A percentile compares a stretch with the other conserved stretches of the same genome.
Conservation (phyloP, 1,140 invertebrate genomes). For the Polypedilum vanderplanki region DNA sequence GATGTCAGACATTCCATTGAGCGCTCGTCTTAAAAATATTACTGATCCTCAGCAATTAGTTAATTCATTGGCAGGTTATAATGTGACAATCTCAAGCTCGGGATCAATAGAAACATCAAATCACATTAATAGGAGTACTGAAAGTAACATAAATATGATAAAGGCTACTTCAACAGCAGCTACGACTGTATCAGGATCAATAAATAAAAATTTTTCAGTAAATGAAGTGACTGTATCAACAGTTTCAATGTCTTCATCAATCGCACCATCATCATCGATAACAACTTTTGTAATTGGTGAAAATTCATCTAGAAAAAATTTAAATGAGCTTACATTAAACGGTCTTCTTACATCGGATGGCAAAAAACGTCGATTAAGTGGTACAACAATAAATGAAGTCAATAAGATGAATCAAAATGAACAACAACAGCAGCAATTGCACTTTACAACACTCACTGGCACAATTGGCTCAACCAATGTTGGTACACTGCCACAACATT, state of each 20-base stretch:
- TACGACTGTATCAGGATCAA: constrained; percentile 33
- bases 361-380: constrained; percentile 8
- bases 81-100: constrained; percentile 32
- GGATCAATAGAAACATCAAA: constrained; percentile 1
- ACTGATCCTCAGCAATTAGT: constrained; percentile 6
- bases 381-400: constrained; percentile 21
- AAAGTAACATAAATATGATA: background rate
- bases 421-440: background rate
- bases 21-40: constrained; percentile 5
- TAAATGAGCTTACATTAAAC: constrained; percentile 25
- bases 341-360: constrained; percentile 7
- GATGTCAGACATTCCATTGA: constrained; percentile 27
- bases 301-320: background rate
- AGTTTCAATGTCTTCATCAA: background rate
- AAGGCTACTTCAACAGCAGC: constrained; percentile 39
- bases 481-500: constrained; percentile 48
- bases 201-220: background rate
- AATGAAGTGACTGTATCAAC: background rate
- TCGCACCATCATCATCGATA: background rate
- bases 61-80: constrained; percentile 5
- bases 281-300: background rate
- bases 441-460: constrained; percentile 25
- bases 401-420: background rate
- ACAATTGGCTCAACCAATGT: constrained; percentile 57
- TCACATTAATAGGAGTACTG: background rate